These are phyloP conservation scores for Bufo bufo DNA, from an alignment of 2,113 vertebrate genomes.

Conservation along the genomic window DNA sequence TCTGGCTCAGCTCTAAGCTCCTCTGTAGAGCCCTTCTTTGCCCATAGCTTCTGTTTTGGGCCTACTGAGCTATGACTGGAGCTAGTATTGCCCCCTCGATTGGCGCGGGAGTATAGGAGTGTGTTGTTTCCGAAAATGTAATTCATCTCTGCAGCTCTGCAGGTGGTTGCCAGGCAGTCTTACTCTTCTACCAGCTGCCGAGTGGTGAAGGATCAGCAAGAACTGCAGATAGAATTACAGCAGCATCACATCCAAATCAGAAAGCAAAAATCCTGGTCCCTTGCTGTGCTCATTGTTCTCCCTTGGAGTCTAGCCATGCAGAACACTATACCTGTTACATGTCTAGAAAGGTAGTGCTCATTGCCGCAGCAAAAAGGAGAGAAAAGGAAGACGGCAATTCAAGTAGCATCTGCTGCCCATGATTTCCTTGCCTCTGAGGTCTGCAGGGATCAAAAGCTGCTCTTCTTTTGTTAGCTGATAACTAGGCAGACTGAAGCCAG, in stretches of 20 bases:
- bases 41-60: slow-evolving; percentile 87
- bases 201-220: slow-evolving; percentile 76
- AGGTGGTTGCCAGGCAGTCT: slow-evolving; percentile 82
- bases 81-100: slow-evolving; percentile 79
- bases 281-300: slow-evolving; percentile 66
- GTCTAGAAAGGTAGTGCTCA: slow-evolving; percentile 62
- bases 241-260: slow-evolving; percentile 76
- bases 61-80: slow-evolving; percentile 83
- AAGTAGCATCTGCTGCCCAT: slow-evolving; percentile 65
- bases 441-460: slow-evolving; percentile 66
- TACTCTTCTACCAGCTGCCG: slow-evolving; percentile 80
- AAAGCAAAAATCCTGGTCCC: slow-evolving; percentile 71
- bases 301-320: slow-evolving; percentile 61
- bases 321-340: slow-evolving; percentile 68
- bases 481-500: slow-evolving; percentile 73
- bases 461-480: slow-evolving; percentile 71
- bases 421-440: slow-evolving; percentile 65
- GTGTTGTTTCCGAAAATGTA: slow-evolving; percentile 99
- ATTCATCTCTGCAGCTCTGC: slow-evolving; percentile 91
- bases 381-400: slow-evolving; percentile 56
- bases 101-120: slow-evolving; percentile 87
- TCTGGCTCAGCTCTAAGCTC: slow-evolving; percentile 80
- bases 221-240: slow-evolving; percentile 82
- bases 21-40: slow-evolving; percentile 88
- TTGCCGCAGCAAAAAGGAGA: slow-evolving; percentile 58